These are phyloP conservation scores for Phasia obesa DNA, from an alignment of 2,888 invertebrate species.

Conservation along the genomic window DNA sequence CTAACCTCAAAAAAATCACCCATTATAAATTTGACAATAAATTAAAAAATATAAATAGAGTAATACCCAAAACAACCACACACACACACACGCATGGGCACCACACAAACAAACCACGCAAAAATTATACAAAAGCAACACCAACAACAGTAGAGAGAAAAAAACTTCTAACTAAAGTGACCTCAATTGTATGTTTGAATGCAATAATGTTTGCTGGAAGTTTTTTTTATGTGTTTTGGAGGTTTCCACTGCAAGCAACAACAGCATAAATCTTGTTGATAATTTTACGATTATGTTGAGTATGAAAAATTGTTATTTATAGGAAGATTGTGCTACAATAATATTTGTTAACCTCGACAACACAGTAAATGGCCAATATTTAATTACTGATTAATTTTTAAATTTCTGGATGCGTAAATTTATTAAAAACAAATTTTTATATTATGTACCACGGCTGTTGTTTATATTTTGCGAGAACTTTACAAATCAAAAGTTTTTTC, in stretches of 20 bases:
- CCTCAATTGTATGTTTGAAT: conserved; percentile 50
- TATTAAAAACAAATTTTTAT: no score
- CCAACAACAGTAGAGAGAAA: not conserved
- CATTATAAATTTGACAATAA: conserved; percentile 57
- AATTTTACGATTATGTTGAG: conserved; percentile 27
- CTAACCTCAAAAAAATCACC: no score
- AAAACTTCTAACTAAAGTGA: conserved; percentile 35
- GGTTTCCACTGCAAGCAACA: conserved; percentile 20
- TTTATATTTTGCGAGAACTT: no score
- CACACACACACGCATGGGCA: no score
- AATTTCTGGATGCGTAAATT: no score
- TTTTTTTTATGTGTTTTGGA: conserved; percentile 18
- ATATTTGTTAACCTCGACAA: no score
- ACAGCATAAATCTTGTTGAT: conserved; percentile 20
- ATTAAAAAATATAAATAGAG: conserved; percentile 52
- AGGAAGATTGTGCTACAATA: not conserved
- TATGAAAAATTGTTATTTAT: not conserved
- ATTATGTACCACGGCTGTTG: no score
- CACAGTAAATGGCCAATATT: no score
- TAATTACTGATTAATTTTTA: no score
- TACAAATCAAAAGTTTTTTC: no score
- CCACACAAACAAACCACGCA: not conserved
- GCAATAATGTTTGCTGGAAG: conserved; percentile 12
- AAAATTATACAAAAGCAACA: conserved; percentile 8
- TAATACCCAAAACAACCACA: conserved; percentile 35